Base-by-base conservation (phyloP, 64 coral and sea anemone species). In the Dendrophyllia cribrosa region DNA sequence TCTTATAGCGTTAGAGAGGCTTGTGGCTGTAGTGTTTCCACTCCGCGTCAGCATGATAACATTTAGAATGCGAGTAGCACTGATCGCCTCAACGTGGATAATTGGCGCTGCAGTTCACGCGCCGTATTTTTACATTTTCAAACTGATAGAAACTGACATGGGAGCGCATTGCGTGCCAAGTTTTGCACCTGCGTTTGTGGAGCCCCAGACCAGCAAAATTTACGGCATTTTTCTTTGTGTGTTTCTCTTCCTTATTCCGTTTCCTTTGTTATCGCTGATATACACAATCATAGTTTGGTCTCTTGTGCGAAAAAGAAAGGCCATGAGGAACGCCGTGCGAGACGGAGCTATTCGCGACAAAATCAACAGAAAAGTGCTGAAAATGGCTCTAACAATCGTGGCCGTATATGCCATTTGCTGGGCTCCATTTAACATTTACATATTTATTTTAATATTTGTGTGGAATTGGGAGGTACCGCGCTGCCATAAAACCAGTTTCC, bases 301-400 rank as follows among this genome's bases (percentile, higher is more conserved):
- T 9, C 72, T 89, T 9, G 43, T 72, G 25, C 65, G 63, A 47
- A 46, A 93, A 48, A 72, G 67, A 5, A 19, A 66, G 5, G 48
- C 59, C 19, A 58, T 93, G 15, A 78, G 26, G 34, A n/a, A 72
- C 10, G 63, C 70, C 77, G 63, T 76, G 1, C 73, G 53, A 7
- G 91, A 75, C 3, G 59, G 74, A 43, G 51, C 46, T 21, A 60
- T 76, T 16, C 84, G 85, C 12, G 84, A 65, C 43, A 79, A 45
- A 48, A 69, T 88, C 69, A 88, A 88, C 85, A 88, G 65, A 81
- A 93, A 93, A 20, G 91, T 93, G 2, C 66, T 93, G 21, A 88
- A 63, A 69, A 93, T 93, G 91, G 52, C 87, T 5, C 62, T 93
- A 3, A 88, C 91, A 15, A 77, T 93, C 53, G 62, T 81, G 1